These are phyloP conservation scores for Rhingia campestris DNA, from an alignment of 2,888 invertebrate genomes.

Conservation along the genomic window DNA sequence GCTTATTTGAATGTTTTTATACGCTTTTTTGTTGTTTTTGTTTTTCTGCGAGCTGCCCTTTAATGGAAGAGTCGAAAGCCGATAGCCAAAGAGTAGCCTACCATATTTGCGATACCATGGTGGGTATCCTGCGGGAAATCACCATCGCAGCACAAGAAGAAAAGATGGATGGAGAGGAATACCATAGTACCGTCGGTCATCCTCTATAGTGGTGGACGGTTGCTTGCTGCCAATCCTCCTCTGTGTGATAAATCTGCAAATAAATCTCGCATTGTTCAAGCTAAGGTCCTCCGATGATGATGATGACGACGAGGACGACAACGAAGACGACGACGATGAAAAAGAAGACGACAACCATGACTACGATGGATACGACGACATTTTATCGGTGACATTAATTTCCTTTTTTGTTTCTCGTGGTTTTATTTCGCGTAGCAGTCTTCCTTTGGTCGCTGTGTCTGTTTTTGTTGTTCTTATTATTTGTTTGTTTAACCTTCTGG, in stretches of 20 bases:
- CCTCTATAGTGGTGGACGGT: constrained; percentile 36
- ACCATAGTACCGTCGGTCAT: constrained; percentile 43
- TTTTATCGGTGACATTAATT: constrained; percentile 74
- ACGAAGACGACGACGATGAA: constrained; percentile 14
- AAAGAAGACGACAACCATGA: constrained; percentile 66
- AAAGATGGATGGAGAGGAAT: constrained; percentile 21
- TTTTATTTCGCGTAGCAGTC: constrained; percentile 61
- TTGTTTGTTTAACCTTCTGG: constrained; percentile 57
- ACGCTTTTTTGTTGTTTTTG: not conserved
- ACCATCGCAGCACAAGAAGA: constrained; percentile 7
- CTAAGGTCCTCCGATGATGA: constrained; percentile 49
- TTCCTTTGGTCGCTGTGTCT: constrained; percentile 50
- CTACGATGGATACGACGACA: constrained; percentile 72
- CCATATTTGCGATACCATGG: constrained; percentile 53
- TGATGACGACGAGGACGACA: constrained; percentile 29
- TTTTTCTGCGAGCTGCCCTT: constrained; percentile 40
- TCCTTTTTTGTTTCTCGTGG: constrained; percentile 49
- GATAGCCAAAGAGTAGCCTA: constrained; percentile 31
- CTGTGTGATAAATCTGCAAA: constrained; percentile 75
- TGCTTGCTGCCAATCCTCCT: constrained; percentile 74
- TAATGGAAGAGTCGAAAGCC: constrained; percentile 58
- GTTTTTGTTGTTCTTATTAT: constrained; percentile 61
- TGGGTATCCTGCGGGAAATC: constrained; percentile 54
- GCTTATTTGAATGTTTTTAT: constrained; percentile 65
- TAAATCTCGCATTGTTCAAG: constrained; percentile 75